phyloP scores from a whole-genome alignment of 2,888 invertebrate species.

The Calameuta filiformis region DNA sequence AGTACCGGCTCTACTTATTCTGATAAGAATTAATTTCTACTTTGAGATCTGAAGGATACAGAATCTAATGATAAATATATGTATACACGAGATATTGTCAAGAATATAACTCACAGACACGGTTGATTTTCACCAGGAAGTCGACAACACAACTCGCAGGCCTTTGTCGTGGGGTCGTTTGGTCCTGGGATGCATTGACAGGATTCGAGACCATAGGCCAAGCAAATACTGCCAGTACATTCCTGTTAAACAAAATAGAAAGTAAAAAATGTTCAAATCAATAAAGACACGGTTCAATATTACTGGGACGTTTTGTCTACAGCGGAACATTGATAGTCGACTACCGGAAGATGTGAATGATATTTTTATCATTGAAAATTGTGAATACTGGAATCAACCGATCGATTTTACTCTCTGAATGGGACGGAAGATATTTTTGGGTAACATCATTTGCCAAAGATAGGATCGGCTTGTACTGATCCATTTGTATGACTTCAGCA shows the following conservation, averaged over 20 bases:
- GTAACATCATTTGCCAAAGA: background rate
- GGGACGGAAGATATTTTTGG: background rate
- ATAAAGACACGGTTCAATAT: background rate
- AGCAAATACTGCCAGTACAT: slow-evolving; percentile 98
- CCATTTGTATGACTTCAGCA: background rate
- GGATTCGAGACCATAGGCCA: slow-evolving; percentile 94
- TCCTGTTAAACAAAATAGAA: slow-evolving; percentile 70
- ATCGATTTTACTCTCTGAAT: background rate
- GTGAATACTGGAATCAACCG: background rate
- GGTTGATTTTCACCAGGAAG: slow-evolving; percentile 83
- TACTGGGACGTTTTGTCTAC: background rate
- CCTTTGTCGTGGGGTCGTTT: slow-evolving; percentile 84
- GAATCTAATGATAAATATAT: background rate
- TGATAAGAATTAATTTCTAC: background rate
- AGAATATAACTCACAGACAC: slow-evolving; percentile 71
- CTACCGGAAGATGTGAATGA: background rate
- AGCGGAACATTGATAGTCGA: background rate
- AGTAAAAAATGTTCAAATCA: background rate
- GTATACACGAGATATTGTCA: background rate
- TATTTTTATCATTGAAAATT: background rate
- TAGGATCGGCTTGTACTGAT: background rate
- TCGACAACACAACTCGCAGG: slow-evolving; percentile 94
- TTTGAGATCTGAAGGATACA: background rate
- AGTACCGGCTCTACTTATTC: background rate
- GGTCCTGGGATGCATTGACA: slow-evolving; percentile 90